Evolutionary conservation across 2,797 vertebrate genomes (phyloP).

Genomic region (Macropodus opercularis): DNA sequence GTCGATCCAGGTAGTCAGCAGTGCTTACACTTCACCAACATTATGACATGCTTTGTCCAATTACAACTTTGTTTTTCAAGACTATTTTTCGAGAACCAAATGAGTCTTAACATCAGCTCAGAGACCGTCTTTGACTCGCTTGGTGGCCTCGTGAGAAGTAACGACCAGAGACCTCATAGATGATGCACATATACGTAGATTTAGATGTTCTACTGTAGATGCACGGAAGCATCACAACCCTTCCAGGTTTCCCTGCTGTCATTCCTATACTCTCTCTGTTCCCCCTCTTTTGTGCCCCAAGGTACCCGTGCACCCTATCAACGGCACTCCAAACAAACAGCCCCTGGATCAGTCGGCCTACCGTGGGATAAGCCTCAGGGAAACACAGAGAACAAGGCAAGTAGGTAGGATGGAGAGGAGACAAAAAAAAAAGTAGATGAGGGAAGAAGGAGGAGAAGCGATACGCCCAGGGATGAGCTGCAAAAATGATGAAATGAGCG

Average conservation of each 20-base stretch:
- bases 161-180: too few relatives aligned
- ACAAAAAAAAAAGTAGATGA: conserved; percentile 26
- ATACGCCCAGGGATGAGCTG: conserved; percentile 37
- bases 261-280: conserved; percentile 29
- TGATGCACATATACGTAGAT: too few relatives aligned
- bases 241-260: conserved; percentile 12
- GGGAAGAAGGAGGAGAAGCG: conserved; percentile 34
- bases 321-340: conserved; percentile 74
- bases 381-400: conserved; percentile 1
- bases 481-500: conserved; percentile 42
- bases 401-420: conserved; percentile 22
- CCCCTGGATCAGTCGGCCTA: conserved; percentile 62
- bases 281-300: conserved; percentile 48
- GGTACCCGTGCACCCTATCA: conserved; percentile 61
- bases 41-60: too few relatives aligned
- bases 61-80: too few relatives aligned
- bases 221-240: background rate
- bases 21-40: too few relatives aligned
- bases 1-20: too few relatives aligned
- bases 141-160: too few relatives aligned
- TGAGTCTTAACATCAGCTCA: too few relatives aligned
- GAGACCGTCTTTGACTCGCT: too few relatives aligned
- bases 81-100: too few relatives aligned
- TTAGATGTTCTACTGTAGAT: too few relatives aligned
- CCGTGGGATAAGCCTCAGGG: conserved; percentile 64